Evolutionary conservation across 2,888 invertebrate genomes (phyloP).

Genomic region (Rhogogaster chlorosoma): DNA sequence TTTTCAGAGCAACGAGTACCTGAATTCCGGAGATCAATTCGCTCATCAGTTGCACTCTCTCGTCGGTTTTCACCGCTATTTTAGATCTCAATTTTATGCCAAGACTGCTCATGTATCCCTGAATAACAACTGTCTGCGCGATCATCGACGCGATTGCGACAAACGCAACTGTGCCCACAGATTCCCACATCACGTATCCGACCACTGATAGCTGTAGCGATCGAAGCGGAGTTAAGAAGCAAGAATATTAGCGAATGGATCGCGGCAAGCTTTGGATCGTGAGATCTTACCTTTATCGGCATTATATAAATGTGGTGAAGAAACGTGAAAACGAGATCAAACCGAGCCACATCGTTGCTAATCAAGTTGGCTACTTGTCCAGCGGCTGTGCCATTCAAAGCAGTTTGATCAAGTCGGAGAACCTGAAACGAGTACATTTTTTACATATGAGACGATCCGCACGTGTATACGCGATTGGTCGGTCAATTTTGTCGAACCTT

Average conservation of each 20-base stretch:
- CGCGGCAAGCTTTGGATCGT: not conserved
- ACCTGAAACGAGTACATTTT: slow-evolving; percentile 78
- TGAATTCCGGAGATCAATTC: slow-evolving; percentile 96
- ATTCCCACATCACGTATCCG: slow-evolving; percentile 67
- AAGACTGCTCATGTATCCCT: slow-evolving; percentile 79
- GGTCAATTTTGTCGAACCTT: slow-evolving; percentile 79
- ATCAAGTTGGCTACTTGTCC: slow-evolving; percentile 96
- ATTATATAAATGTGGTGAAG: slow-evolving; percentile 85
- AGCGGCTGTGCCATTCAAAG: slow-evolving; percentile 87
- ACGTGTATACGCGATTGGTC: too few relatives aligned
- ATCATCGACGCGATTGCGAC: slow-evolving; percentile 90
- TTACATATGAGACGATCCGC: too few relatives aligned
- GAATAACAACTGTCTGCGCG: slow-evolving; percentile 89
- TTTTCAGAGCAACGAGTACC: slow-evolving; percentile 75
- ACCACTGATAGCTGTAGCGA: not conserved
- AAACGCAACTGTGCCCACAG: slow-evolving; percentile 80
- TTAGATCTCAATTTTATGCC: slow-evolving; percentile 83
- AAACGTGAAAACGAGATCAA: slow-evolving; percentile 91
- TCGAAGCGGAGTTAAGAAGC: not conserved
- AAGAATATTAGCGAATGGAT: too few relatives aligned
- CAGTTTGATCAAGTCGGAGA: slow-evolving; percentile 85
- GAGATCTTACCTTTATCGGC: slow-evolving; percentile 73
- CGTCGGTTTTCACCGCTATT: slow-evolving; percentile 93
- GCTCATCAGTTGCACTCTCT: slow-evolving; percentile 94
- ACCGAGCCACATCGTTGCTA: slow-evolving; percentile 95